Evolutionary conservation across 37 sponge, comb jelly and placozoan genomes (phyloP).

Genomic region (Trichoplax adhaerens): DNA sequence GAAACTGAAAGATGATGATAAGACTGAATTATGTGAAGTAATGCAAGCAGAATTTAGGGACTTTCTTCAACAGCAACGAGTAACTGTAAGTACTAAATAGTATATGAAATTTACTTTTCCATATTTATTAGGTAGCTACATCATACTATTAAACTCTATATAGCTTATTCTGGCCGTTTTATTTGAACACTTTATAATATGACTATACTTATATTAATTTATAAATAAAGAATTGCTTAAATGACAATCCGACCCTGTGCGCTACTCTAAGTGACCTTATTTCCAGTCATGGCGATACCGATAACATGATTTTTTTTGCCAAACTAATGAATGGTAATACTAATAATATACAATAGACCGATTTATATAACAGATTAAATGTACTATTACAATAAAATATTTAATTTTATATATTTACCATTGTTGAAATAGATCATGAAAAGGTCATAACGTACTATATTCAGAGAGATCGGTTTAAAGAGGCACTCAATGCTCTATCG

Average conservation of each 20-base stretch:
- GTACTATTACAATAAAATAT: no score
- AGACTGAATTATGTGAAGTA: slow-evolving; percentile 11
- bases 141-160: no score
- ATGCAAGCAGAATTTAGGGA: slow-evolving; percentile 42
- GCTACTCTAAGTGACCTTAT: slow-evolving; percentile 6
- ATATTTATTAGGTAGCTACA: no score
- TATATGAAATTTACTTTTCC: not conserved
- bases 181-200: no score
- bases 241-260: no score
- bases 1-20: slow-evolving; percentile 27
- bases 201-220: no score
- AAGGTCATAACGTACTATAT: slow-evolving; percentile 72
- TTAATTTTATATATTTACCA: no score
- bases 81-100: slow-evolving; percentile 33
- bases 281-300: slow-evolving; percentile 74
- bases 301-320: slow-evolving; percentile 80
- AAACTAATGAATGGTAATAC: slow-evolving; percentile 56
- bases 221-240: no score
- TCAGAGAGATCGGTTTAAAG: slow-evolving; percentile 39
- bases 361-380: no score
- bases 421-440: slow-evolving; percentile 40
- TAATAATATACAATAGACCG: not conserved
- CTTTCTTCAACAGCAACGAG: slow-evolving; percentile 23
- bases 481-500: slow-evolving; percentile 50
- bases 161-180: no score